phyloP scores from a whole-genome alignment of 2,888 invertebrate genomes.

The Polylopha cassiicola region DNA sequence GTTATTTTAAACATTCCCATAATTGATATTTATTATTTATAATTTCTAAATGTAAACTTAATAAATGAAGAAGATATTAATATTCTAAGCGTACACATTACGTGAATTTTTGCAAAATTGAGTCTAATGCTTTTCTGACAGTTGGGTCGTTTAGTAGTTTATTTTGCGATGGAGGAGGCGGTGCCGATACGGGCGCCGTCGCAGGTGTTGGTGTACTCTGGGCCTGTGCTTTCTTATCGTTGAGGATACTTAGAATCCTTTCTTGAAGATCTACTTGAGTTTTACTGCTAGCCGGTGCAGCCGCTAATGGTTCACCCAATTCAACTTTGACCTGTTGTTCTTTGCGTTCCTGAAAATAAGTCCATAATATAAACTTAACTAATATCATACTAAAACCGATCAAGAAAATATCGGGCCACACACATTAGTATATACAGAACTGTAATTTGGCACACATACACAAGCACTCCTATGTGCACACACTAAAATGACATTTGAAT shows the following conservation, averaged over 20 bases:
- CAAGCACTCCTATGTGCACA: no score
- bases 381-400: no score
- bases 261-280: conserved; percentile 85
- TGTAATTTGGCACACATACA: no score
- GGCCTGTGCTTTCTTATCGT: conserved; percentile 76
- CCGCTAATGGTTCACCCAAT: conserved; percentile 80
- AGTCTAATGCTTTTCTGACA: conserved; percentile 87
- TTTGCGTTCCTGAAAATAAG: conserved; percentile 78
- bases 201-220: conserved; percentile 33
- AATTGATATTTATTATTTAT: no score
- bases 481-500: no score
- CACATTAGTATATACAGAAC: no score
- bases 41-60: no score
- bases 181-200: conserved; percentile 36
- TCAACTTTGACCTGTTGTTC: conserved; percentile 86
- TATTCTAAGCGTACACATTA: conserved; percentile 27
- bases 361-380: no score
- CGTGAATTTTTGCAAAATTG: conserved; percentile 71
- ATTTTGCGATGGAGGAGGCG: conserved; percentile 49
- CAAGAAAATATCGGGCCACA: no score
- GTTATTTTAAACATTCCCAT: conserved; percentile 1
- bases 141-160: conserved; percentile 86
- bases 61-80: not conserved
- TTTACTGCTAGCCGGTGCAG: conserved; percentile 58
- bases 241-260: conserved; percentile 86